phyloP scores from a whole-genome alignment of 2,888 invertebrate genomes.

The Cryptus viduatorius region DNA sequence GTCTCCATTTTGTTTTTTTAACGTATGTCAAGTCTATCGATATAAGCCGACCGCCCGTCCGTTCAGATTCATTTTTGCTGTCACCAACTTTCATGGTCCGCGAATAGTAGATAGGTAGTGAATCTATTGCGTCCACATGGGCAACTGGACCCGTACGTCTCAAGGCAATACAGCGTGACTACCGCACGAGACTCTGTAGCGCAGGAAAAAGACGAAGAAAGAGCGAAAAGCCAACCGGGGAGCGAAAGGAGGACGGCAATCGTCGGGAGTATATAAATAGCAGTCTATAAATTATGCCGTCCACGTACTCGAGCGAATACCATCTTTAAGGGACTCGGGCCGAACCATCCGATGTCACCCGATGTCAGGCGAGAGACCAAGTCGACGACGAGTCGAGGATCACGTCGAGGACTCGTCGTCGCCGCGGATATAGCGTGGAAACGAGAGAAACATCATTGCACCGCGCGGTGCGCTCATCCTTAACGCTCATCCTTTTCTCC shows the following conservation, averaged over 20 bases:
- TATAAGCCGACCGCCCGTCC: too few relatives aligned
- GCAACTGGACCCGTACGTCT: constrained; percentile 7
- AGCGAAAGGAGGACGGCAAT: constrained; percentile 23
- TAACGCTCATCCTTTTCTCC: not conserved
- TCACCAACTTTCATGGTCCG: too few relatives aligned
- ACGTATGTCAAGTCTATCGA: too few relatives aligned
- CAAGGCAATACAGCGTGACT: constrained; percentile 53
- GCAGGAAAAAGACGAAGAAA: constrained; percentile 31
- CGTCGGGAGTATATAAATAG: constrained; percentile 76
- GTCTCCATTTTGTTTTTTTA: too few relatives aligned
- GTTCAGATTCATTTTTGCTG: too few relatives aligned
- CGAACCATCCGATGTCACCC: constrained; percentile 74
- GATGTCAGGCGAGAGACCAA: constrained; percentile 72
- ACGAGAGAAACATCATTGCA: constrained; percentile 69
- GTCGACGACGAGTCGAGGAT: constrained; percentile 59
- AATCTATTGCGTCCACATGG: constrained; percentile 8
- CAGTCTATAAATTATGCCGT: constrained; percentile 79
- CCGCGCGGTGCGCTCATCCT: constrained; percentile 38
- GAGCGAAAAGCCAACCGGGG: constrained; percentile 5
- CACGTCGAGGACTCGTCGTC: constrained; percentile 67
- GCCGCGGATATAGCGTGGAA: constrained; percentile 72
- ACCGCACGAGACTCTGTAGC: constrained; percentile 13
- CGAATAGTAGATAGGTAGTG: too few relatives aligned
- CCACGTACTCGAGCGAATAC: constrained; percentile 77
- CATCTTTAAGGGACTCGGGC: constrained; percentile 74